Conservation (phyloP, 2,888 invertebrate species). For the Drosophila barbarae region DNA sequence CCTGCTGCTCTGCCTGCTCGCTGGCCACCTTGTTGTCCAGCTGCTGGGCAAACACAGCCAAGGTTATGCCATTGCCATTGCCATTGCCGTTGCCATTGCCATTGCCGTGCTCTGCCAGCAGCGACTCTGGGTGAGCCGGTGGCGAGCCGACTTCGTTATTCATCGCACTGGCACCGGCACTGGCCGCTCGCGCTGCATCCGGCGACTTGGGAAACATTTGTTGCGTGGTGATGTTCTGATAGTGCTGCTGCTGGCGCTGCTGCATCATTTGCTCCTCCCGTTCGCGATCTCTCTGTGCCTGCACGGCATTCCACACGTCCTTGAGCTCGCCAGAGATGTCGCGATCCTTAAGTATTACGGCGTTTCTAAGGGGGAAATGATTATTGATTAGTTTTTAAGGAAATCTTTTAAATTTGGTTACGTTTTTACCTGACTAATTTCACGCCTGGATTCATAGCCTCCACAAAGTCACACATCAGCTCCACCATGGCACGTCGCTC, state of each 20-base stretch:
- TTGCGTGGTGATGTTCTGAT: constrained; percentile 76
- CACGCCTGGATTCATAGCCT: constrained; percentile 86
- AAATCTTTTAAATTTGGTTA: too few relatives aligned
- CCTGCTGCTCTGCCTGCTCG: constrained; percentile 52
- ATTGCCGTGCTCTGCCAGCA: constrained; percentile 51
- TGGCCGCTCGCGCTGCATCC: constrained; percentile 56
- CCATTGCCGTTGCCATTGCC: constrained; percentile 53
- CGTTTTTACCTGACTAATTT: constrained; percentile 81
- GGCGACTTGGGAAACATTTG: constrained; percentile 77
- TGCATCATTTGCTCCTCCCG: constrained; percentile 79
- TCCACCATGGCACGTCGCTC: constrained; percentile 85
- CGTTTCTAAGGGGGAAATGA: constrained; percentile 72
- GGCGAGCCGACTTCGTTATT: constrained; percentile 43
- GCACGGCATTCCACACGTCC: constrained; percentile 87
- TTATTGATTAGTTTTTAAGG: not conserved
- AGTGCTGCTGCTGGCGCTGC: constrained; percentile 78
- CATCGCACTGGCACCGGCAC: constrained; percentile 42
- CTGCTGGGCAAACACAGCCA: constrained; percentile 70
- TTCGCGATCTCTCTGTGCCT: constrained; percentile 80
- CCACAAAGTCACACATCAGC: constrained; percentile 86
- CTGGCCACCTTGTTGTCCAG: constrained; percentile 67
- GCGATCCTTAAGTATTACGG: constrained; percentile 84
- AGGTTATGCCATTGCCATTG: constrained; percentile 52
- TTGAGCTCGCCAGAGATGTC: constrained; percentile 87
- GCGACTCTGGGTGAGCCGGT: constrained; percentile 53